A percentile compares a stretch with the other conserved stretches of the same genome.
Evolutionary conservation across 2,888 invertebrate species (phyloP).

Genomic region (Ariolimax columbianus): DNA sequence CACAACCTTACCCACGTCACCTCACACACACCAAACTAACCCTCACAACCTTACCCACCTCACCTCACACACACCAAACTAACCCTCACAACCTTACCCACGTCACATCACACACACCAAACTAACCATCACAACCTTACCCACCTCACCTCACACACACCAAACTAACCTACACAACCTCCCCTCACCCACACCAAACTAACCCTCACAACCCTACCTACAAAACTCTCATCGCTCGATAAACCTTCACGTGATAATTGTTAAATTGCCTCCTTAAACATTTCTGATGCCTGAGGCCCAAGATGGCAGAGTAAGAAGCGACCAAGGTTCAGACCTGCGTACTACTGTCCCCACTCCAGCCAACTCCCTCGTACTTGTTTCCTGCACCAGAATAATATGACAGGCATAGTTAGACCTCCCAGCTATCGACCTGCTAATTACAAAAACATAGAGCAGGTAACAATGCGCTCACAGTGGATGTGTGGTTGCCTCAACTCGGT

Average conservation of each 20-base stretch:
- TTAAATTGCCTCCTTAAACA: conserved; percentile 1
- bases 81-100: not conserved
- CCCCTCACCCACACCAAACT: not conserved
- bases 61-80: not conserved
- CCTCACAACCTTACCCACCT: not conserved
- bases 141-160: not conserved
- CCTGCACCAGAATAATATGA: not conserved
- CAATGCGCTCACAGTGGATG: not conserved
- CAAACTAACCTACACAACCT: not conserved
- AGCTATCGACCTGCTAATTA: conserved; percentile 5
- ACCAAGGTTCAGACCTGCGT: not conserved
- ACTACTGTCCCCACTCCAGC: not conserved
- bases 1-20: not conserved
- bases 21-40: not conserved
- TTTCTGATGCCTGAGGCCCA: not conserved
- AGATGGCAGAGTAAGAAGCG: not conserved
- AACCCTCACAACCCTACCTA: not conserved
- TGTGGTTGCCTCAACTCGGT: not conserved
- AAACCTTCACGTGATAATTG: not conserved
- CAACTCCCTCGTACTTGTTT: not conserved
- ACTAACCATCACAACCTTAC: not conserved
- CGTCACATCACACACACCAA: not conserved
- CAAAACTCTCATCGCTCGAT: not conserved
- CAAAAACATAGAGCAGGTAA: not conserved
- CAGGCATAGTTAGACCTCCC: not conserved